These are phyloP conservation scores for Nesogale talazaci DNA, from an alignment of 2,113 vertebrate genomes.

Conservation along the genomic window DNA sequence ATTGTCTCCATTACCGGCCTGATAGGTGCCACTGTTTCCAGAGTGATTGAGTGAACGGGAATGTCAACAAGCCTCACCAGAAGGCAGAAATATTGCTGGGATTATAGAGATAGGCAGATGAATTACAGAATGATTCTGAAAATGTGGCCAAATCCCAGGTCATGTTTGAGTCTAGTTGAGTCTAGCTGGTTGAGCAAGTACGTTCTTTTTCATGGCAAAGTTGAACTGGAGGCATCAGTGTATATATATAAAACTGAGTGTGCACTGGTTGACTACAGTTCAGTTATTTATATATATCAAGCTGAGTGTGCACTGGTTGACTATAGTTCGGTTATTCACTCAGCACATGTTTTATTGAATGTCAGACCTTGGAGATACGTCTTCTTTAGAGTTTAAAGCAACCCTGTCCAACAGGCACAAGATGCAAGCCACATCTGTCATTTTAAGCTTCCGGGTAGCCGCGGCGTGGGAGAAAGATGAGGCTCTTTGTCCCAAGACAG, in stretches of 20 bases:
- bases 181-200: slow-evolving; percentile 5
- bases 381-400: background rate
- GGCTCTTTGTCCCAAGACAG: too few species aligned
- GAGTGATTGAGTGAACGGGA: background rate
- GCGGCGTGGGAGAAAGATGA: background rate
- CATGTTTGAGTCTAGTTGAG: background rate
- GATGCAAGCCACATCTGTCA: background rate
- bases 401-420: background rate
- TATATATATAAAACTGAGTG: background rate
- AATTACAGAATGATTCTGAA: slow-evolving; percentile 3
- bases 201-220: slow-evolving; percentile 10
- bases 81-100: background rate
- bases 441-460: slow-evolving; percentile 15
- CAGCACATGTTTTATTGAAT: background rate
- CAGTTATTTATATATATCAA: background rate
- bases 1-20: background rate
- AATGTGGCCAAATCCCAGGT: background rate
- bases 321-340: background rate
- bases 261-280: background rate
- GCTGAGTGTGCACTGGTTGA: background rate
- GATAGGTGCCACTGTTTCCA: background rate
- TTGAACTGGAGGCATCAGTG: too few species aligned
- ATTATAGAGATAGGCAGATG: slow-evolving; percentile 3
- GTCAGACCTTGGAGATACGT: background rate
- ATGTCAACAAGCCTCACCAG: background rate